Percentiles rank a stretch among this genome's conserved stretches.
These are phyloP conservation scores for Drosophila albomicans DNA, from an alignment of 1,140 invertebrate species.

Conservation along the genomic window DNA sequence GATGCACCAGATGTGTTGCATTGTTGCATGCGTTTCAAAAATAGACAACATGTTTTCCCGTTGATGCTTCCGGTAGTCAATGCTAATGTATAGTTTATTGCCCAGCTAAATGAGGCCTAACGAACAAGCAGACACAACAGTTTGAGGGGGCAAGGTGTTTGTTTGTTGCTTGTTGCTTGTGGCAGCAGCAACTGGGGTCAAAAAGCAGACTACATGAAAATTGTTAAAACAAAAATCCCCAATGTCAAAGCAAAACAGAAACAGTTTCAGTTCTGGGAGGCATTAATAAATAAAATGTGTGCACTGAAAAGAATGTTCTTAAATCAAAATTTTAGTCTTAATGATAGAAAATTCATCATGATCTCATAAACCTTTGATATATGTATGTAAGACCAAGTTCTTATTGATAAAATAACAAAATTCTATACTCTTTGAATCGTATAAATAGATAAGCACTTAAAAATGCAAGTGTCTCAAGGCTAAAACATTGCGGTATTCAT, in stretches of 20 bases:
- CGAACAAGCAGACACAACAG: background rate
- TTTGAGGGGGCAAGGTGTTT: background rate
- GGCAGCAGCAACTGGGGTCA: slow-evolving; percentile 12
- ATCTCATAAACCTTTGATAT: no score
- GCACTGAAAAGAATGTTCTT: no score
- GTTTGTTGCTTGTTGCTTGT: slow-evolving; percentile 15
- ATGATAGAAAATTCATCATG: no score
- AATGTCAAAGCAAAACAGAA: slow-evolving; percentile 19
- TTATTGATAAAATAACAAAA: no score
- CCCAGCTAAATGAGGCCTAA: slow-evolving; percentile 29
- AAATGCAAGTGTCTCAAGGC: no score
- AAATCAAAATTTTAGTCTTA: no score
- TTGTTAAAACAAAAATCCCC: background rate
- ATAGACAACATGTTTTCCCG: slow-evolving; percentile 49
- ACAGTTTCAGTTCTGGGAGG: background rate
- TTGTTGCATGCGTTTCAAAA: slow-evolving; percentile 28
- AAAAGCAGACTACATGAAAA: background rate
- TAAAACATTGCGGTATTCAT: no score
- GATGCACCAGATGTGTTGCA: slow-evolving; percentile 31
- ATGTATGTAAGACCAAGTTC: no score
- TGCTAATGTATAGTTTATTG: slow-evolving; percentile 49
- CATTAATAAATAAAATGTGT: slow-evolving; percentile 4
- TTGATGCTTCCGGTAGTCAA: slow-evolving; percentile 39
- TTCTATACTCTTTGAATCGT: no score
- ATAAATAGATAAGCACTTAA: no score